phyloP scores from a whole-genome alignment of 2,888 invertebrate genomes.

The Zhengitettix transpicula region DNA sequence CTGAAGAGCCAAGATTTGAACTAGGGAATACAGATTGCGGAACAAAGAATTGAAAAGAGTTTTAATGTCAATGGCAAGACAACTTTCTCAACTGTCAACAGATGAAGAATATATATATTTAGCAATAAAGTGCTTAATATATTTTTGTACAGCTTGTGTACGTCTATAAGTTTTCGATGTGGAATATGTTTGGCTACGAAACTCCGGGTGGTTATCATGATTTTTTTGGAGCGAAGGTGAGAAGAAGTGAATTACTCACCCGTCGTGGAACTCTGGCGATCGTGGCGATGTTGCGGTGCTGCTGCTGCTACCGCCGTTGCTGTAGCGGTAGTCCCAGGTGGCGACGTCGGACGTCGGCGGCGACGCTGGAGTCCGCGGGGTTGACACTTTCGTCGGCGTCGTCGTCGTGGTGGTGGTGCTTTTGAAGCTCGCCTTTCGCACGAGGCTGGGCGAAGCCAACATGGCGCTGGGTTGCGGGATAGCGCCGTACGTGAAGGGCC shows the following conservation, averaged over 20 bases:
- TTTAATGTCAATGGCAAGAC: too few relatives aligned
- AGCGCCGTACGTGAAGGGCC: conserved; percentile 77
- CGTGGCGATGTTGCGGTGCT: conserved; percentile 18
- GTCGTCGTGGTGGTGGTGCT: conserved; percentile 18
- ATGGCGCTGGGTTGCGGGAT: conserved; percentile 41
- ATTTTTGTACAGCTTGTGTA: too few relatives aligned
- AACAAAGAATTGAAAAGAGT: too few relatives aligned
- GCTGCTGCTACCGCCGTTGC: conserved; percentile 17
- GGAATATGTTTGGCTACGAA: too few relatives aligned
- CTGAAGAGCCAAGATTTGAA: too few relatives aligned
- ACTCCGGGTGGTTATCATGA: too few relatives aligned
- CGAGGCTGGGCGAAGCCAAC: conserved; percentile 67
- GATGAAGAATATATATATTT: too few relatives aligned
- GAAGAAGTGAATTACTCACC: conserved; percentile 24
- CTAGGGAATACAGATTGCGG: too few relatives aligned
- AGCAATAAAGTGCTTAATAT: too few relatives aligned
- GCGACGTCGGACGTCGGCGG: conserved; percentile 10
- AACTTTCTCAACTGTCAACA: too few relatives aligned
- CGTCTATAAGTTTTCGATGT: too few relatives aligned
- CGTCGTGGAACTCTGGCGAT: conserved; percentile 31
- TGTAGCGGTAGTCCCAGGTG: conserved; percentile 17
- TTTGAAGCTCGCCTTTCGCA: conserved; percentile 48
- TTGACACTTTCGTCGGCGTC: conserved; percentile 7
- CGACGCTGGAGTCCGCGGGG: conserved; percentile 2
- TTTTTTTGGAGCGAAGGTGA: too few relatives aligned